Base-by-base conservation (phyloP, 2,113 vertebrate species). In the Talpa occidentalis region DNA sequence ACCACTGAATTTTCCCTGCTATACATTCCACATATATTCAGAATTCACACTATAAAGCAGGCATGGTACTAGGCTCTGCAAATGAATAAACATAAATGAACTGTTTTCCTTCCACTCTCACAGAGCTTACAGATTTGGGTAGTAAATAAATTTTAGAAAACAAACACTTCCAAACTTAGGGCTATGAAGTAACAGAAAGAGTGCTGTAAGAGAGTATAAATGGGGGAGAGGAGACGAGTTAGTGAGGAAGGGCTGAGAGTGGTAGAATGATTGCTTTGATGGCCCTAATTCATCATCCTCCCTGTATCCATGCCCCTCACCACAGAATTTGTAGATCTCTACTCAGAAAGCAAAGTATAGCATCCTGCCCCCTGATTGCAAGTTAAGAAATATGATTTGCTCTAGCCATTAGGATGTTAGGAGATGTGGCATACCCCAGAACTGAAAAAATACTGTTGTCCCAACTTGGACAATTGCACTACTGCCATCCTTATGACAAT, bases 341-440 rank as follows among this genome's bases (percentile, higher is more conserved):
- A 86, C 24, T 87, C 52, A 59, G 5, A 37, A 87, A 92, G 28
- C 9, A 56, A 91, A 83, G n/a, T 60, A 5, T n/a, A 54, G 85
- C 49, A 80, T 3, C 5, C 32, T 73, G 4, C 7, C 69, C 24
- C 40, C 88, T 81, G 11, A 54, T 56, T 24, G 11, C 62, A 89
- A 88, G 35, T 64, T 77, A 37, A 86, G 47, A 74, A 77, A 95
- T 66, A 11, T 79, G 37, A 87, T 76, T 84, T 92, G 52, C 44
- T 83, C 69, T 16, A 64, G 30, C 21, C 49, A 91, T 30, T 30
- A 59, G 37, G 26, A 28, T 66, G 15, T 59, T 28, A 90, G 54
- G 19, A 91, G 26, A 72, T 19, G 49, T 64, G 73, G 67, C 10
- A 30, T 17, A 16, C 3, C 14, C 88, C 8, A n/a, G 26, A 49